A percentile compares a stretch with the other conserved stretches of the same genome.
phyloP scores from a whole-genome alignment of 2,797 vertebrate genomes.

The Gastrophryne carolinensis region DNA sequence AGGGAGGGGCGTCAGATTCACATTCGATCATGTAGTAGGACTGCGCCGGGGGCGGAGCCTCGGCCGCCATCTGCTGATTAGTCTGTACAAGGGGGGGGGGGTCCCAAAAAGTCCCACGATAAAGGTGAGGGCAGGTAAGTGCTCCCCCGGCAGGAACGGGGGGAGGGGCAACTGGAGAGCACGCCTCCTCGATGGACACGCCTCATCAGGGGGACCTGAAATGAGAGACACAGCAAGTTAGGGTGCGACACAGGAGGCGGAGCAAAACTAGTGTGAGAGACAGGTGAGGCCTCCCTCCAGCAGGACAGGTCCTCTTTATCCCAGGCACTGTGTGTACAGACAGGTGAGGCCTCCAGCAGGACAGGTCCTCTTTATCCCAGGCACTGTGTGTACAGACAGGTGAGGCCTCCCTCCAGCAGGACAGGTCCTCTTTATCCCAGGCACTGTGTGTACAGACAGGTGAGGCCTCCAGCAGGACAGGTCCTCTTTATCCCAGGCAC shows the following conservation, averaged over 20 bases:
- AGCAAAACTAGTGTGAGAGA: too few relatives aligned
- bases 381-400: too few relatives aligned
- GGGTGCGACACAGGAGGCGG: neutral
- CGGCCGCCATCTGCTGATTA: neutral
- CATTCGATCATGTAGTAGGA: neutral
- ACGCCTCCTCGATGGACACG: neutral
- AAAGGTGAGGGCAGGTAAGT: neutral
- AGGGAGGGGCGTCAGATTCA: neutral
- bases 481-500: too few relatives aligned
- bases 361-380: too few relatives aligned
- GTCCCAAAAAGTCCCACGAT: neutral
- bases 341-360: too few relatives aligned
- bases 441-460: too few relatives aligned
- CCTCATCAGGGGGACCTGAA: slow-evolving; percentile 33
- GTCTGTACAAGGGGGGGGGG: neutral
- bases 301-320: too few relatives aligned
- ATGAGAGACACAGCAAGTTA: neutral
- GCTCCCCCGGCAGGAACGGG: neutral
- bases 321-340: too few relatives aligned
- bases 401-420: too few relatives aligned
- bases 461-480: too few relatives aligned
- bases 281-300: too few relatives aligned
- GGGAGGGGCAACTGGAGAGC: neutral
- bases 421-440: too few relatives aligned
- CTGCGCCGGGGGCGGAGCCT: neutral